These are phyloP conservation scores for Promerops cafer DNA, from an alignment of 2,113 vertebrate genomes.

Conservation along the genomic window DNA sequence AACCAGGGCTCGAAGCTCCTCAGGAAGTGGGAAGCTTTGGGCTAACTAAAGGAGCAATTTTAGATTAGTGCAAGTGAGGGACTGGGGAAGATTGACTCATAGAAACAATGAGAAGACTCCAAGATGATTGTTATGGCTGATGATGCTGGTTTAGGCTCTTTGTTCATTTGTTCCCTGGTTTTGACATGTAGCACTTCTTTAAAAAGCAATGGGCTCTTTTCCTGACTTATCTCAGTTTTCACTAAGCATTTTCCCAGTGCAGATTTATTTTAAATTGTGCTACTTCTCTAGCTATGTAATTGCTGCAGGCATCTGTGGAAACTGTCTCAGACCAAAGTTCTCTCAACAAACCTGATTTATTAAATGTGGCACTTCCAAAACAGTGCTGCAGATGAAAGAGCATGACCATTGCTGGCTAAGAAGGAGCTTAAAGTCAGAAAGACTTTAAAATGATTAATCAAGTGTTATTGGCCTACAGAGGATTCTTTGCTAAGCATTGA, in stretches of 20 bases:
- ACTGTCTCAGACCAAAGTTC: slow-evolving; percentile 24
- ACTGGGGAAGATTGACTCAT: background rate
- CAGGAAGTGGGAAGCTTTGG: background rate
- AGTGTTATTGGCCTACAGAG: slow-evolving; percentile 41
- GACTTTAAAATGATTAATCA: slow-evolving; percentile 59
- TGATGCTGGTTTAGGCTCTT: background rate
- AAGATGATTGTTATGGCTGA: background rate
- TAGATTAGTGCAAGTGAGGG: background rate
- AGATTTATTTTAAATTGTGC: background rate
- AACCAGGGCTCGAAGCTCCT: background rate
- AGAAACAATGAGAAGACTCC: background rate
- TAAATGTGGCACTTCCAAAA: slow-evolving; percentile 42
- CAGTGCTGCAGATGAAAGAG: slow-evolving; percentile 25
- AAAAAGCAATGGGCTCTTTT: background rate
- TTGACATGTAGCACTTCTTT: background rate
- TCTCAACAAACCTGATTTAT: slow-evolving; percentile 25
- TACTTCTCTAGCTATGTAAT: background rate
- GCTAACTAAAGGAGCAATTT: background rate
- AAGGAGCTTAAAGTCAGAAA: slow-evolving; percentile 46
- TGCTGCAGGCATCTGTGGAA: slow-evolving; percentile 13
- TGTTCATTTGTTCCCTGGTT: slow-evolving; percentile 1
- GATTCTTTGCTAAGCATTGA: slow-evolving; percentile 37
- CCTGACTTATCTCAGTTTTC: background rate
- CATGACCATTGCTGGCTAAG: slow-evolving; percentile 32
- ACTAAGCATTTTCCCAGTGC: slow-evolving; percentile 3